Evolutionary conservation across 2,888 invertebrate species (phyloP).

Genomic region (Sphinx pinastri): DNA sequence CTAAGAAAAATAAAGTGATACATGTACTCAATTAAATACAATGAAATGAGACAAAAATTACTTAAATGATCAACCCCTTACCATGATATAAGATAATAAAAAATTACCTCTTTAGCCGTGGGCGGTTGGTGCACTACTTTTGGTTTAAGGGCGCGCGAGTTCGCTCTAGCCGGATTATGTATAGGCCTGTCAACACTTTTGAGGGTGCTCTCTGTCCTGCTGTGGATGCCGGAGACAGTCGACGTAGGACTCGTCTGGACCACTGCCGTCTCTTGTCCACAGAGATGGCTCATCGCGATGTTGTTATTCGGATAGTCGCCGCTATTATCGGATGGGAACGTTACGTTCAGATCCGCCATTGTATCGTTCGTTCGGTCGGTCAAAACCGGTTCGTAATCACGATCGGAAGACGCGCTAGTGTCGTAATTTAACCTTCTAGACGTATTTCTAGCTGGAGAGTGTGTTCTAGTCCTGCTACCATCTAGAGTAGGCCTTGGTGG

Average conservation of each 20-base stretch:
- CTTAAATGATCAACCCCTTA: not conserved
- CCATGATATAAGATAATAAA: not conserved
- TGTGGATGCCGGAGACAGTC: constrained; percentile 20
- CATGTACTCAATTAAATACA: not conserved
- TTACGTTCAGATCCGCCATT: constrained; percentile 75
- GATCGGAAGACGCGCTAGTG: constrained; percentile 62
- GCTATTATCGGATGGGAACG: constrained; percentile 72
- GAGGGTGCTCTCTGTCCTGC: constrained; percentile 52
- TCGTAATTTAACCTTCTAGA: constrained; percentile 69
- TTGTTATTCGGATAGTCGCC: constrained; percentile 50
- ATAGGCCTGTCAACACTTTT: constrained; percentile 53
- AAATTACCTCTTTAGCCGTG: constrained; percentile 61
- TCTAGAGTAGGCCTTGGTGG: constrained; percentile 46
- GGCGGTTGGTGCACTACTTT: constrained; percentile 42
- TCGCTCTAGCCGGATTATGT: constrained; percentile 51
- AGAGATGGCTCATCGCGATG: constrained; percentile 34
- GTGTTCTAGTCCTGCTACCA: constrained; percentile 54
- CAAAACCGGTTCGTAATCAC: constrained; percentile 64
- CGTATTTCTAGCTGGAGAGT: constrained; percentile 56
- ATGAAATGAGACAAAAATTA: not conserved
- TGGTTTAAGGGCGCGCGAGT: constrained; percentile 33
- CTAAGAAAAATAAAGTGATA: not conserved
- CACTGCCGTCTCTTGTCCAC: constrained; percentile 42
- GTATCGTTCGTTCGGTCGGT: constrained; percentile 81
- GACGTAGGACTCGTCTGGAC: constrained; percentile 40